A percentile compares a stretch with the other conserved stretches of the same genome.
Conservation (phyloP, 2,888 invertebrate genomes). For the Ophion obscuratus region DNA sequence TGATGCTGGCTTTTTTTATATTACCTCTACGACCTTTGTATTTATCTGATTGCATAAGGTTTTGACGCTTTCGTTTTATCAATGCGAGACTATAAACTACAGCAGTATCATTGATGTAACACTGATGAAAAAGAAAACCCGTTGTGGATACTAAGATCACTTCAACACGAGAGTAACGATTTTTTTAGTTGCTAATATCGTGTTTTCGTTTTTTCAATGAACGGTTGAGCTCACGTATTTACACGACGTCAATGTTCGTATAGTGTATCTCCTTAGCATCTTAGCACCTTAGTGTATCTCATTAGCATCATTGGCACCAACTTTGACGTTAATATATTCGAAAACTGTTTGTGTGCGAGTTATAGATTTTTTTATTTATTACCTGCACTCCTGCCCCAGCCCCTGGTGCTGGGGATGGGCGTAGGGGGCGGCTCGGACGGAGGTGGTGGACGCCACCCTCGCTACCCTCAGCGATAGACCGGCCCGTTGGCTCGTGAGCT, state of each 20-base stretch:
- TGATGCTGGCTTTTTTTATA: neutral
- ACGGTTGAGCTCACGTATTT: constrained; percentile 49
- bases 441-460: constrained; percentile 84
- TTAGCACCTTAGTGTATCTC: constrained; percentile 33
- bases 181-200: no score
- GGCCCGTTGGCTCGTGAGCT: constrained; percentile 82
- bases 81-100: constrained; percentile 41
- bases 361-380: constrained; percentile 69
- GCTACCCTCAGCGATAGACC: constrained; percentile 84
- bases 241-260: constrained; percentile 39
- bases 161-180: constrained; percentile 29
- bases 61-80: constrained; percentile 1
- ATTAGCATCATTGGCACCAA: constrained; percentile 33
- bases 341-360: constrained; percentile 45
- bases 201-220: constrained; percentile 33
- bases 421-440: constrained; percentile 84
- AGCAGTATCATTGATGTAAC: constrained; percentile 41
- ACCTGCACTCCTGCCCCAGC: constrained; percentile 84
- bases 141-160: constrained; percentile 30
- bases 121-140: constrained; percentile 23
- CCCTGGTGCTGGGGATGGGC: constrained; percentile 83
- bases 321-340: constrained; percentile 39
- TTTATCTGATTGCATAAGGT: constrained; percentile 41
- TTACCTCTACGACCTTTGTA: constrained; percentile 27
- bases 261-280: constrained; percentile 37